phyloP scores from a whole-genome alignment of 92 coral and sea anemone genomes.

The Montipora capitata region DNA sequence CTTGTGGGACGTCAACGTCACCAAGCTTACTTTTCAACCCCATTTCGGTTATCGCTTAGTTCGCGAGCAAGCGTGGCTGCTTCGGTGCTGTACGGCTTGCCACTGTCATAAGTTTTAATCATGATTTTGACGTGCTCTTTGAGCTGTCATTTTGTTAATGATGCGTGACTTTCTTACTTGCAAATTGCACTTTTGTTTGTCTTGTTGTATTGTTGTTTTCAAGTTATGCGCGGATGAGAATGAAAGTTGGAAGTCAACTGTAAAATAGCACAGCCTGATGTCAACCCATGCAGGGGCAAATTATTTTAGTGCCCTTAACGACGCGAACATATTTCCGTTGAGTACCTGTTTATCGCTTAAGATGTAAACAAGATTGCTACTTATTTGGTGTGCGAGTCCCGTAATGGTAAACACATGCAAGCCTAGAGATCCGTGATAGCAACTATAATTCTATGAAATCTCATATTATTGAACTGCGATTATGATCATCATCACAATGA shows the following conservation, averaged over 20 bases:
- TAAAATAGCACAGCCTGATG: not conserved
- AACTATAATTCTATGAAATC: no score
- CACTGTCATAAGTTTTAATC: not conserved
- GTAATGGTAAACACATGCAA: no score
- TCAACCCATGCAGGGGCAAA: not conserved
- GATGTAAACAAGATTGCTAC: no score
- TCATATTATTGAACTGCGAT: no score
- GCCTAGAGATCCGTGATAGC: no score
- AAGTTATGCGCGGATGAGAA: conserved; percentile 18
- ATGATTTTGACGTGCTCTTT: not conserved
- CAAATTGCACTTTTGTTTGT: conserved; percentile 15
- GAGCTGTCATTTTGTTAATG: not conserved
- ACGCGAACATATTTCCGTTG: not conserved
- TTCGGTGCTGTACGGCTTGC: not conserved
- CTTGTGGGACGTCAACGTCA: conserved; percentile 79
- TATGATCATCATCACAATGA: no score
- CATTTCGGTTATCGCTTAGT: not conserved
- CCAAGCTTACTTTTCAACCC: conserved; percentile 72
- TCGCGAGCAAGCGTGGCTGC: not conserved
- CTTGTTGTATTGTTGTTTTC: not conserved
- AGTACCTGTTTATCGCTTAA: no score
- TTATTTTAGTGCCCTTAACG: not conserved
- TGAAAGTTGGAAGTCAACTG: not conserved
- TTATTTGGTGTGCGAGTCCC: no score
- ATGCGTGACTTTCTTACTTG: conserved; percentile 30